Conservation (phyloP, 2,113 vertebrate species). For the Vidua chalybeata region DNA sequence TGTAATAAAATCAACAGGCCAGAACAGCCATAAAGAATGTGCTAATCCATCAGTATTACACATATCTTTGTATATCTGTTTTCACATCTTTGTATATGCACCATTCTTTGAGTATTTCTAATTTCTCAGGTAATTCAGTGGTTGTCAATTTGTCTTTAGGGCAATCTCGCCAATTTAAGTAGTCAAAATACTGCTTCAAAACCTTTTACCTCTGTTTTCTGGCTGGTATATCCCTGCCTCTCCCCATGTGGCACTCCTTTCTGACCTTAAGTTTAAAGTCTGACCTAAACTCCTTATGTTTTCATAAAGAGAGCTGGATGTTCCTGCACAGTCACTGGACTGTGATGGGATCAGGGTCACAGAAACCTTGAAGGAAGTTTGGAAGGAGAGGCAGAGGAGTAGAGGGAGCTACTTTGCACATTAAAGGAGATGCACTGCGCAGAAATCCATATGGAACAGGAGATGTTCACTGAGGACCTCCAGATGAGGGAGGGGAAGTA, state of each 20-base stretch:
- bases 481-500: not conserved
- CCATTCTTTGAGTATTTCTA: not conserved
- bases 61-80: not conserved
- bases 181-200: not conserved
- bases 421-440: not conserved
- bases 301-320: not conserved
- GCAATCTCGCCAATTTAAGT: not conserved
- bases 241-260: not conserved
- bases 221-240: not conserved
- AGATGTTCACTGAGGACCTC: not conserved
- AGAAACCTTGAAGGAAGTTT: not conserved
- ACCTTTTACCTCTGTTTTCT: not conserved
- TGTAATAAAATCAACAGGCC: slow-evolving; percentile 29
- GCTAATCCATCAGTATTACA: not conserved
- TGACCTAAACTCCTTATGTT: not conserved
- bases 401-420: not conserved
- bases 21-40: not conserved
- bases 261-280: not conserved
- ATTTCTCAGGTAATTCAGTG: slow-evolving; percentile 6
- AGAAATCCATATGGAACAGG: not conserved
- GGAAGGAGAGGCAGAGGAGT: not conserved
- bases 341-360: not conserved
- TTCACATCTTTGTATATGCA: not conserved
- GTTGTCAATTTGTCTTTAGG: not conserved
- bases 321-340: not conserved